Conservation (phyloP, 2,113 vertebrate genomes). For the Spilogale gracilis region DNA sequence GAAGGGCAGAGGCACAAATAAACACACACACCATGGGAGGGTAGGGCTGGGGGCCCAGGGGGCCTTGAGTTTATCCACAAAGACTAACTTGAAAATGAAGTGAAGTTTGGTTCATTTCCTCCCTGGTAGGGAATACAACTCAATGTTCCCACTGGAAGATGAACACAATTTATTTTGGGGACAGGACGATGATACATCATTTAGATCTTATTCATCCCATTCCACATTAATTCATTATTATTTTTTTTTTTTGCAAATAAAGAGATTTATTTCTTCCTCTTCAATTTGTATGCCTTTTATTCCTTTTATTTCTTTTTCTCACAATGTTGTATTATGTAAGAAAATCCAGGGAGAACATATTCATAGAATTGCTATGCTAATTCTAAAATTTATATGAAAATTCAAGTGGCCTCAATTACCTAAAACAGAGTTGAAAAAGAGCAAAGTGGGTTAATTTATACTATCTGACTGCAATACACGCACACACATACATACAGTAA, state of each 20-base stretch:
- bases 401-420: constrained; percentile 4
- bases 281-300: neutral
- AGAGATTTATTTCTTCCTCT: neutral
- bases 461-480: neutral
- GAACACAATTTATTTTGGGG: neutral
- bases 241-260: neutral
- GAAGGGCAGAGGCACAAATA: neutral
- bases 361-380: neutral
- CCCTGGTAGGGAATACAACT: neutral
- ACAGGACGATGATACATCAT: neutral
- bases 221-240: neutral
- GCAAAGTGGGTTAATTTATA: neutral
- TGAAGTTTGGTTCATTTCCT: neutral
- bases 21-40: neutral
- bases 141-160: neutral
- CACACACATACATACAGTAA: neutral
- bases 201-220: neutral
- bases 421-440: neutral
- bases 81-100: neutral
- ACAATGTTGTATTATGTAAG: neutral
- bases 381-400: constrained; percentile 12
- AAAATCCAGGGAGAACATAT: neutral
- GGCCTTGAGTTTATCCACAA: neutral
- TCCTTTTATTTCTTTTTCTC: neutral
- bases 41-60: neutral